These are phyloP conservation scores for Alectura lathami DNA, from an alignment of 2,113 vertebrate species.

Conservation along the genomic window DNA sequence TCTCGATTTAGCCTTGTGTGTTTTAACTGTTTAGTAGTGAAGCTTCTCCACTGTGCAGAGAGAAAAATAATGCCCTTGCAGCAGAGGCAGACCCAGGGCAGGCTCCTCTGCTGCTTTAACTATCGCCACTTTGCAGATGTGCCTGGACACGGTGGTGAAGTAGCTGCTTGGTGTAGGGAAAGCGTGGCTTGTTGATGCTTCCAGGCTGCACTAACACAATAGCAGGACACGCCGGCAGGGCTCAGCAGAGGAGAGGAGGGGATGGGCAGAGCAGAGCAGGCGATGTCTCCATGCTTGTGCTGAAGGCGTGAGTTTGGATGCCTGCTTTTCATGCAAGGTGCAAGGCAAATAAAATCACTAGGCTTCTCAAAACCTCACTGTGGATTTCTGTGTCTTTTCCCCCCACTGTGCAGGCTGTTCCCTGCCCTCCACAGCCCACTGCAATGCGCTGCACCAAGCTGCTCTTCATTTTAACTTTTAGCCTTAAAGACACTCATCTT, in stretches of 20 bases:
- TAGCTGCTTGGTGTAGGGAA: not conserved
- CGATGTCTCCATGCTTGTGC: not conserved
- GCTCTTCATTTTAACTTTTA: not conserved
- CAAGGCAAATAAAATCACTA: not conserved
- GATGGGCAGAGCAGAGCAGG: not conserved
- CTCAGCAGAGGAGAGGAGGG: not conserved
- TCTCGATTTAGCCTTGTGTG: not conserved
- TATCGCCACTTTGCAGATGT: not conserved
- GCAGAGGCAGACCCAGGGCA: rapidly evolving
- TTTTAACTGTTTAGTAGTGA: conserved; percentile 27
- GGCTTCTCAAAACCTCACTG: not conserved
- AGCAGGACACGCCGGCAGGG: not conserved
- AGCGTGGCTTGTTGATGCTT: not conserved
- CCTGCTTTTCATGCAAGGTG: not conserved
- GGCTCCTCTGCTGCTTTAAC: not conserved
- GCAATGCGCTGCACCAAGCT: not conserved
- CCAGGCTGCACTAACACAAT: not conserved
- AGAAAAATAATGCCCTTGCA: not conserved
- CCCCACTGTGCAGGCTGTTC: not conserved
- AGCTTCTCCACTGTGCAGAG: not conserved
- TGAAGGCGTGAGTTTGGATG: not conserved
- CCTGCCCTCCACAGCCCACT: not conserved
- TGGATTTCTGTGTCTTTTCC: not conserved
- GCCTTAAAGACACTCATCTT: not conserved
- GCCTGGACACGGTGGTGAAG: not conserved